Conservation (phyloP, 2,888 invertebrate species). For the Drosophila kanekoi region DNA sequence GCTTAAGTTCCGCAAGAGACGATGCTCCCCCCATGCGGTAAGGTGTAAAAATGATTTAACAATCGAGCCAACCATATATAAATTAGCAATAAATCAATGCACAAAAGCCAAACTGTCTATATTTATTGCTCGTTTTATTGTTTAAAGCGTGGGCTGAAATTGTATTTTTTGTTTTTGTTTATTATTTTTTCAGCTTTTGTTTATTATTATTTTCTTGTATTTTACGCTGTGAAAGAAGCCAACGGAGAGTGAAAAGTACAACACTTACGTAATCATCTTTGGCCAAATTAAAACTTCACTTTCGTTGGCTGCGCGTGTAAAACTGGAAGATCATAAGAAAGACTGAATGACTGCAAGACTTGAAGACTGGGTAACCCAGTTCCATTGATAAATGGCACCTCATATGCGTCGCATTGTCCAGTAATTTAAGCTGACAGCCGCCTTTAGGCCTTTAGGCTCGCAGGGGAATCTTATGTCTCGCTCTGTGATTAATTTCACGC, state of each 20-base stretch:
- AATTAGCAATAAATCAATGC: constrained; percentile 79
- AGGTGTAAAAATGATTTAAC: constrained; percentile 74
- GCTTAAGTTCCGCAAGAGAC: constrained; percentile 60
- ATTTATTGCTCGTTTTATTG: constrained; percentile 52
- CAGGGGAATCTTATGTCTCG: constrained; percentile 20
- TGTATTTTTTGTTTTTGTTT: constrained; percentile 55
- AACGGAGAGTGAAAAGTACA: constrained; percentile 41
- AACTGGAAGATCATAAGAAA: constrained; percentile 7
- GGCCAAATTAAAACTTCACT: constrained; percentile 62
- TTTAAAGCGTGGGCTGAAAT: constrained; percentile 66
- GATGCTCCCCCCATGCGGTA: constrained; percentile 18
- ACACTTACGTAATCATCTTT: constrained; percentile 62
- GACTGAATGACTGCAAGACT: constrained; percentile 1
- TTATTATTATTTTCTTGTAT: constrained; percentile 30
- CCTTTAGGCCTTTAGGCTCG: background rate
- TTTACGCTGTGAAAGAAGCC: constrained; percentile 29
- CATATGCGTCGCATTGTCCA: constrained; percentile 52
- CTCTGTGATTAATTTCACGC: constrained; percentile 74
- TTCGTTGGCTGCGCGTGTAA: constrained; percentile 42
- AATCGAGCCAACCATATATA: constrained; percentile 60
- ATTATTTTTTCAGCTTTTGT: constrained; percentile 23
- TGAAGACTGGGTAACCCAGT: constrained; percentile 76
- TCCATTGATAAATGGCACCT: constrained; percentile 63
- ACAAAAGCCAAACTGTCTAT: constrained; percentile 52
- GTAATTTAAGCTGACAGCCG: constrained; percentile 70